Conservation (phyloP, 1,140 invertebrate species). For the Brachionus koreanus region DNA sequence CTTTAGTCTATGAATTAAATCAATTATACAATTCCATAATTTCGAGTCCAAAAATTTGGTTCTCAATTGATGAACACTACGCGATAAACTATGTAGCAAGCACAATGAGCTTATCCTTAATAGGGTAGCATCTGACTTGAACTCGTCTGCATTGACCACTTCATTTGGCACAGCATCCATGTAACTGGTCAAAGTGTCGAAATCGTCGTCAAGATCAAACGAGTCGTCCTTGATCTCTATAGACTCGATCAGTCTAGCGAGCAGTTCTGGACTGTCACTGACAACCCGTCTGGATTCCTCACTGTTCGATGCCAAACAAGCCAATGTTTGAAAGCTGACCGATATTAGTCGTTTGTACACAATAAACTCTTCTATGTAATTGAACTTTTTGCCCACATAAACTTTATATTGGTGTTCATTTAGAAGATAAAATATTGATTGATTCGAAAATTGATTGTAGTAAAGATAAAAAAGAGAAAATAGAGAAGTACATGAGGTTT, state of each 20-base stretch:
- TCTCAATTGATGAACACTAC: conserved; percentile 38
- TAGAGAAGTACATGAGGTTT: background rate
- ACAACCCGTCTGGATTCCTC: conserved; percentile 18
- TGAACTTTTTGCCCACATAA: background rate
- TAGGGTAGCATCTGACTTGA: conserved; percentile 14
- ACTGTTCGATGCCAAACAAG: conserved; percentile 30
- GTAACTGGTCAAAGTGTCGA: background rate
- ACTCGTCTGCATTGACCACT: background rate
- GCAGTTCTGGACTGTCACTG: conserved; percentile 9
- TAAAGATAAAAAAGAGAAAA: conserved; percentile 40
- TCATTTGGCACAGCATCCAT: background rate
- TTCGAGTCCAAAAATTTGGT: conserved; percentile 32
- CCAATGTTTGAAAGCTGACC: conserved; percentile 32
- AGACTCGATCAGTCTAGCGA: background rate
- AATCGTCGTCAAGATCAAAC: background rate
- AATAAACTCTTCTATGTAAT: background rate
- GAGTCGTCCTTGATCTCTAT: background rate
- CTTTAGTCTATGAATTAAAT: conserved; percentile 17
- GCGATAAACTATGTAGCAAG: conserved; percentile 36
- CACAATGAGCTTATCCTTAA: conserved; percentile 27
- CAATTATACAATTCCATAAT: conserved; percentile 19
- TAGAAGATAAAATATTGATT: background rate
- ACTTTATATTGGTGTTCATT: conserved; percentile 41
- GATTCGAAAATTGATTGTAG: conserved; percentile 6
- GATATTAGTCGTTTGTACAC: conserved; percentile 7